phyloP scores from a whole-genome alignment of 2,797 vertebrate genomes.

The Sciaenops ocellatus region DNA sequence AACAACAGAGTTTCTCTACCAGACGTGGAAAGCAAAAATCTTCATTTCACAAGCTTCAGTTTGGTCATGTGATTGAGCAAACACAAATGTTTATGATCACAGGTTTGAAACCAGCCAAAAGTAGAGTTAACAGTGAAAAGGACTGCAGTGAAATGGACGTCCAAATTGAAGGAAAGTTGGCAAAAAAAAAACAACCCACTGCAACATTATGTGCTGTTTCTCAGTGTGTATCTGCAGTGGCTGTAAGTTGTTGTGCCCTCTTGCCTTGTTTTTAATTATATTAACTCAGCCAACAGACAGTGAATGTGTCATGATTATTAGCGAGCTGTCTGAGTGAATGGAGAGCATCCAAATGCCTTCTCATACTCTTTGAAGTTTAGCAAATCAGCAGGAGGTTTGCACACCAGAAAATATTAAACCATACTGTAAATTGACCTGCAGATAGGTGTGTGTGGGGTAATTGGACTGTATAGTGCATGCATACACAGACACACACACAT shows the following conservation, averaged over 20 bases:
- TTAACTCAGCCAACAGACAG: conserved; percentile 32
- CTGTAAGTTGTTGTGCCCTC: background rate
- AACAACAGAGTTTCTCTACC: background rate
- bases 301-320: conserved; percentile 29
- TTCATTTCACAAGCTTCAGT: background rate
- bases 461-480: background rate
- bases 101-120: too few relatives aligned
- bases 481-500: background rate
- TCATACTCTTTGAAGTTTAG: conserved; percentile 24
- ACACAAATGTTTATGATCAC: background rate
- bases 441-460: conserved; percentile 6
- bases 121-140: too few relatives aligned
- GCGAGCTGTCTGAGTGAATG: conserved; percentile 19
- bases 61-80: background rate
- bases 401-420: conserved; percentile 30
- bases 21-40: background rate
- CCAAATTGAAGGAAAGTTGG: too few relatives aligned
- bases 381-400: conserved; percentile 44
- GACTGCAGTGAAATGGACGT: background rate
- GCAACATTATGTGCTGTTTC: conserved; percentile 12
- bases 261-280: conserved; percentile 35
- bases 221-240: conserved; percentile 25
- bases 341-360: conserved; percentile 13
- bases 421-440: conserved; percentile 37
- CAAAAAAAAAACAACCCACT: background rate